Conservation (phyloP, 2,113 vertebrate genomes). For the Himantopus leucocephalus region DNA sequence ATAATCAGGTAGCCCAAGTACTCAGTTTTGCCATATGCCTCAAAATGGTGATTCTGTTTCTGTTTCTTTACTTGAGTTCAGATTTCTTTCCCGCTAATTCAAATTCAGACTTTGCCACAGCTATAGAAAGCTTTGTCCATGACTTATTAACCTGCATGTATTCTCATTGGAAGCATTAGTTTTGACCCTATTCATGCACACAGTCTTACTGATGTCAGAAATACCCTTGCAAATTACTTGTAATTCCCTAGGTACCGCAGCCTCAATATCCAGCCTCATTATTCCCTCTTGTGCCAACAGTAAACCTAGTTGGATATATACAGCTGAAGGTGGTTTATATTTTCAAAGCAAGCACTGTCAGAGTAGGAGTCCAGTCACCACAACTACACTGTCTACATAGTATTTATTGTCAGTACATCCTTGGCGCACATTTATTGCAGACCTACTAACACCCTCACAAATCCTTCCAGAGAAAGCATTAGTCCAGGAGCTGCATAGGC, state of each 20-base stretch:
- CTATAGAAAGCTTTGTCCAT: not conserved
- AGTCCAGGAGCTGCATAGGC: not conserved
- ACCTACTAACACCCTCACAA: not conserved
- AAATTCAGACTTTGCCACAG: not conserved
- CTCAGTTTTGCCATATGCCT: not conserved
- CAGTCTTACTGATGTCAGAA: not conserved
- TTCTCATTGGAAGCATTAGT: not conserved
- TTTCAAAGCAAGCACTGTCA: not conserved
- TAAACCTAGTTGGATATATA: not conserved
- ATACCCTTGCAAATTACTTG: not conserved
- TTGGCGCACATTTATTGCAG: not conserved
- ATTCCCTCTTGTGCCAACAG: not conserved
- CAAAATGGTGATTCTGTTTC: not conserved
- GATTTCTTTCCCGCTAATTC: not conserved
- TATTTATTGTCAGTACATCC: not conserved
- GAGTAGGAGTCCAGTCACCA: not conserved
- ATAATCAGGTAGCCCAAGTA: not conserved
- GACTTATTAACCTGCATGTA: not conserved
- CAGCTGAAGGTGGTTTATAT: not conserved
- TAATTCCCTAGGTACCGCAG: not conserved
- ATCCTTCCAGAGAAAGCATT: not conserved
- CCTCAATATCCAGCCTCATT: not conserved
- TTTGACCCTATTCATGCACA: not conserved
- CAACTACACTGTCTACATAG: not conserved
- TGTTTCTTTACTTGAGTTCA: not conserved